Base-by-base conservation (phyloP, 2,797 vertebrate genomes). In the Pseudopleuronectes americanus region DNA sequence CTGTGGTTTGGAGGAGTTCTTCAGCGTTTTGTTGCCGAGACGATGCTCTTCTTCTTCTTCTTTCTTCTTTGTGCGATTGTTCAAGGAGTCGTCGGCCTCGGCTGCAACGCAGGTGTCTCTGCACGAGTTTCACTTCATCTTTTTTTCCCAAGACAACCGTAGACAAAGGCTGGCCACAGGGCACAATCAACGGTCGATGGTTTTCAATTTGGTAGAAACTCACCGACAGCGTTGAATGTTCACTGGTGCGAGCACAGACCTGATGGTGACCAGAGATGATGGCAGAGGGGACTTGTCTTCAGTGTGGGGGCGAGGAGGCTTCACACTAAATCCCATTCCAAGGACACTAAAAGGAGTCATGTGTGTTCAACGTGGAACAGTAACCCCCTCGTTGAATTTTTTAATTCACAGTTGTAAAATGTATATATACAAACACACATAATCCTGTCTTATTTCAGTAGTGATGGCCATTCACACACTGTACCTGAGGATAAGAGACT, bases 151-250 rank as follows among this genome's bases (percentile, higher is more conserved):
- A 70, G 61, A 76, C 43, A 19, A 23, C 2, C 52, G 64, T 68
- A 47, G 85, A 84, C 77, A 92, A 89, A 84, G 91, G 92, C 94
- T 92, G 92, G 94, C 97, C 94, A 90, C 95, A 96, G 96, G 97
- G 98, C 96, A 99, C 98, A 99, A 95, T 99, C 98, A 99, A 99
- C 98, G 98, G 97, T 98, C 98, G 97, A 99, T 99, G 98, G 97
- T 99, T 99, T 96, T 95, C 93, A 93, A 95, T 94, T 94, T 95
- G 96, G 95, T 93, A 94, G 92, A 99, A 98, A 98, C 96, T 97
- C 96, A 97, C 96, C 96, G 96, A 97, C 96, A 97, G 96, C 96
- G 96, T 97, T 97, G 96, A 97, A 97, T 97, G 96, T 97, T 97
- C 96, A 93, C 95, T 86, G 94, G 90, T 92, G 94, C 94, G 91